Base-by-base conservation (phyloP, 2,113 vertebrate genomes). In the Bufo gargarizans region DNA sequence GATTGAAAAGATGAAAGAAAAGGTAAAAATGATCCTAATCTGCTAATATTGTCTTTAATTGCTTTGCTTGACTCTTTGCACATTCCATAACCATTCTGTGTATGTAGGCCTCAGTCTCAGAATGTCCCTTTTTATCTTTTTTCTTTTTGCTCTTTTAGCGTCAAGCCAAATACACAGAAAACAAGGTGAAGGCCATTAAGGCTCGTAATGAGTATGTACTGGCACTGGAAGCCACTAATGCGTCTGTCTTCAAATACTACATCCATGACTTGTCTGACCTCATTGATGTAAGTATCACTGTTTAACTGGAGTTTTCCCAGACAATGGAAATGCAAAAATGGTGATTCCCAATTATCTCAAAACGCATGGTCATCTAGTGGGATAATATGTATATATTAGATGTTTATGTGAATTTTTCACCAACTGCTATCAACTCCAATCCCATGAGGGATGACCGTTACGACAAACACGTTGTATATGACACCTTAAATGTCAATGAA, bases 1-100 rank as follows among this genome's bases (percentile, higher is more conserved):
- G 92, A 99, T 99, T 0, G 98, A 99, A 92, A 99, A 99, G 90
- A 99, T 99, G 98, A 99, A 99, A 92, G 98, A 99, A 93, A 99
- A 99, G 97, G 98, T 99, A 53, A 55, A 49, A 76, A 14, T 89
- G 45, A 16, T 85, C 11, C 16, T 58, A 4, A 59, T 59, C 59
- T 77, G 20, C 14, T 19, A 8, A 76, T 10, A 7, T 79, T 10
- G 20, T n/a, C 22, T 79, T 58, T 14, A n/a, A 22, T 58, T 49
- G 6, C 76, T n/a, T n/a, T 77, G 43, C 19, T n/a, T 16, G 22
- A 16, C 22, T 65, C 49, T 61, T 19, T 49, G 7, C 59, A 49
- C 61, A 6, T 3, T 74, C 56, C 17, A 33, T 81, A 43, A 45
- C 50, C 45, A 83, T 50, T 63, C 59, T 59, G 3, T n/a, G 19